A percentile compares a stretch with the other conserved stretches of the same genome.
These are phyloP conservation scores for Rhipidura dahli DNA, from an alignment of 2,113 vertebrate genomes.

Conservation along the genomic window DNA sequence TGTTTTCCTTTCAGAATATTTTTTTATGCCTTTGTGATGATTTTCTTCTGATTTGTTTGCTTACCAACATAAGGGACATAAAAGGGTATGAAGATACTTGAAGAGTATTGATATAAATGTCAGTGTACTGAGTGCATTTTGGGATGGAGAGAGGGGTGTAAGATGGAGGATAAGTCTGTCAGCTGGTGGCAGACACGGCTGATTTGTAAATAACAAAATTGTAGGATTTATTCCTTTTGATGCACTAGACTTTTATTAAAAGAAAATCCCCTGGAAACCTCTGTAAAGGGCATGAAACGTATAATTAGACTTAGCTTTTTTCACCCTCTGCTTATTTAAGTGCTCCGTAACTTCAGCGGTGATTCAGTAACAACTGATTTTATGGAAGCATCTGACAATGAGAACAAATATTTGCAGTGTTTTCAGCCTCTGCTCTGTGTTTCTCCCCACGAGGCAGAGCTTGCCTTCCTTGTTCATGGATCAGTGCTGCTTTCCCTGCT, in stretches of 20 bases:
- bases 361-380: slow-evolving; percentile 59
- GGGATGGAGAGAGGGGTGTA: not conserved
- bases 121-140: not conserved
- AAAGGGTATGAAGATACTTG: not conserved
- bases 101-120: not conserved
- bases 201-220: slow-evolving; percentile 58
- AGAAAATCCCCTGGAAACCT: slow-evolving; percentile 58
- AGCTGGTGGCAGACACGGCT: not conserved
- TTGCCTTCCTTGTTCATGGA: not conserved
- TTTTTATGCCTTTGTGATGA: not conserved
- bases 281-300: slow-evolving; percentile 51
- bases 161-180: slow-evolving; percentile 14
- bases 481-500: rapidly evolving
- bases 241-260: slow-evolving; percentile 44
- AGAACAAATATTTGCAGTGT: slow-evolving; percentile 37
- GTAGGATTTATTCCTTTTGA: slow-evolving; percentile 53
- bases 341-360: slow-evolving; percentile 19
- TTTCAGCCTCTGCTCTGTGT: not conserved
- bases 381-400: slow-evolving; percentile 50
- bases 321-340: slow-evolving; percentile 52
- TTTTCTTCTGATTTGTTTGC: not conserved
- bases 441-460: not conserved
- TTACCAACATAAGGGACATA: not conserved
- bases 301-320: slow-evolving; percentile 50
- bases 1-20: not conserved